phyloP scores from a whole-genome alignment of 2,113 vertebrate genomes.

The Lathamus discolor region DNA sequence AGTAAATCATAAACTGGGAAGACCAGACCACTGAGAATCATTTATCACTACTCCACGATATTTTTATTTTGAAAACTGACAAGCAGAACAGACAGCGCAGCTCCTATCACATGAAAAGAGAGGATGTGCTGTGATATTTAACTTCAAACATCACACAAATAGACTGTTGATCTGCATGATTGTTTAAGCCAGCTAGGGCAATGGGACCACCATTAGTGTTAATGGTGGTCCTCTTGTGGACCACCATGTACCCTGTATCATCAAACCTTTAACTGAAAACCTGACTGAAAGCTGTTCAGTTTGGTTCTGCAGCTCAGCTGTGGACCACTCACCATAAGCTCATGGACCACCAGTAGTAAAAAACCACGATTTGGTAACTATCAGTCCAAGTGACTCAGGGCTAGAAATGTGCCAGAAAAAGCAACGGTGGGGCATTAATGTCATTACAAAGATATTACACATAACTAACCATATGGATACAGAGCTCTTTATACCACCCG shows the following conservation, averaged over 20 bases:
- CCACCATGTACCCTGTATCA: constrained; percentile 5
- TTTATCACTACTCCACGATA: neutral
- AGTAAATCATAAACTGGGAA: neutral
- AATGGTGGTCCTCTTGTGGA: neutral
- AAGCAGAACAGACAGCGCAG: neutral
- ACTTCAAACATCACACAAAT: neutral
- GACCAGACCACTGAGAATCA: neutral
- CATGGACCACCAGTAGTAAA: constrained; percentile 43
- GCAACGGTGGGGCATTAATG: neutral
- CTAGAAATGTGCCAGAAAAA: constrained; percentile 39
- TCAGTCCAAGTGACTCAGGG: neutral
- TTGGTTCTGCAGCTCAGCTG: constrained; percentile 42
- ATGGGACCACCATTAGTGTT: constrained; percentile 35
- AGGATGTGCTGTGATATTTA: neutral
- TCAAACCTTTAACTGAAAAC: constrained; percentile 35
- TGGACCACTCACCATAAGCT: neutral
- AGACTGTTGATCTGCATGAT: neutral
- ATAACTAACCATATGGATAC: neutral
- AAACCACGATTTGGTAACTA: constrained; percentile 10
- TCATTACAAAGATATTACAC: neutral
- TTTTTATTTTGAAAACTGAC: neutral
- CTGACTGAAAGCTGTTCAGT: neutral
- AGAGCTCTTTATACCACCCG: constrained; percentile 33
- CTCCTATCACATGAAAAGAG: neutral
- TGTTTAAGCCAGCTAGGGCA: neutral